Base-by-base conservation (phyloP, 2,888 invertebrate genomes). In the Clostera curtula region DNA sequence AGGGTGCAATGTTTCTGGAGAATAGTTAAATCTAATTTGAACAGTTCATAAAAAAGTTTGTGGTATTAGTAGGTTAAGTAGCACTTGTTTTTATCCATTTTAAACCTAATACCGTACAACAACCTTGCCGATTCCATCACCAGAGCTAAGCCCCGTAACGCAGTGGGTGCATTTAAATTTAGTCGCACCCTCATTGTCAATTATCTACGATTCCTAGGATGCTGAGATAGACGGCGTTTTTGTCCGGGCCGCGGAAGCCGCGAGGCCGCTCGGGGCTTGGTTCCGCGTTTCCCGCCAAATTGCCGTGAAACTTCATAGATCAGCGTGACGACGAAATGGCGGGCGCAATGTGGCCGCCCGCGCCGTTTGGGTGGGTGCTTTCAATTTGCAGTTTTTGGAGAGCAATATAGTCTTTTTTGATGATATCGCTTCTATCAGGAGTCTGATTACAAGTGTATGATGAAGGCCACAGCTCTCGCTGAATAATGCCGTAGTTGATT, bases 251-350 rank as follows among this genome's bases (percentile, higher is more conserved):
- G 49, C 71, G 69, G 71, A 70, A 69, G 64, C 27, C 41, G 43
- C 64, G 58, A 68, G 66, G 65, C 32, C 62, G 40, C 35, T 22
- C 12, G 24, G 27, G 19, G 17, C 13, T 12, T 16, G 42, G 30
- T 67, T 69, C 69, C 69, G 65, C 41, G 55, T 56, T 60, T 56
- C 52, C 60, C 59, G 50, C 53, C 49, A 50, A 53, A 49, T 49
- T 55, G 46, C 55, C 56, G 58, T 54, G 56, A 56, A 61, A 52
- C 54, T 49, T 48, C 38, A 40, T 40, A 19, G 29, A 38, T 36
- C 43, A 40, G 36, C 57, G 56, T 51, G 54, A 59, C 49, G 47
- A 29, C 52, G 47, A 49, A 20, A 54, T 56, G 58, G 50, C 51
- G 25, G 40, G 27, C 27, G 12, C 23, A 35, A 27, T 11, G 36